phyloP scores from a whole-genome alignment of 1,140 invertebrate species.

The Drosophila neocordata region DNA sequence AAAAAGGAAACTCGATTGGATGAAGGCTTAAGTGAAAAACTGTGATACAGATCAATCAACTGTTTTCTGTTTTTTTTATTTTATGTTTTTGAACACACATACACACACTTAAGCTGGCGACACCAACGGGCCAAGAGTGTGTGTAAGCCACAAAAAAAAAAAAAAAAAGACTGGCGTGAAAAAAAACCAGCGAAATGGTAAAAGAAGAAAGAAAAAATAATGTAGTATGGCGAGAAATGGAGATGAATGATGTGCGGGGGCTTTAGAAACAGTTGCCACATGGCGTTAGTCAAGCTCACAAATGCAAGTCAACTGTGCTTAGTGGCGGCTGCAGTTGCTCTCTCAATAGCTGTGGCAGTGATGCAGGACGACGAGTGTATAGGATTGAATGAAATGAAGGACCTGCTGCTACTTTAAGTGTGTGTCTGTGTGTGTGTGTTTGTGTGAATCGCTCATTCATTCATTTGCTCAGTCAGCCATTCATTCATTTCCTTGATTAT shows the following conservation, averaged over 20 bases:
- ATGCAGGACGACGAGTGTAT: not conserved
- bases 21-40: slow-evolving; percentile 34
- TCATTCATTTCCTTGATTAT: slow-evolving; percentile 81
- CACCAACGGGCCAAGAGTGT: slow-evolving; percentile 35
- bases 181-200: too few relatives aligned
- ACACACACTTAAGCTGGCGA: slow-evolving; percentile 18
- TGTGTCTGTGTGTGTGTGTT: not conserved
- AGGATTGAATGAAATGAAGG: not conserved
- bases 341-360: slow-evolving; percentile 20
- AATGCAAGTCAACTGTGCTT: slow-evolving; percentile 62
- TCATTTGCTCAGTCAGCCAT: slow-evolving; percentile 77
- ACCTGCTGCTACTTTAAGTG: not conserved
- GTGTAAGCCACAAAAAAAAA: slow-evolving; percentile 35
- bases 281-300: slow-evolving; percentile 56
- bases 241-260: slow-evolving; percentile 63
- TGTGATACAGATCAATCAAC: slow-evolving; percentile 47
- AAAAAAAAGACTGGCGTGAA: slow-evolving; percentile 21
- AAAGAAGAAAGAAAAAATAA: slow-evolving; percentile 7
- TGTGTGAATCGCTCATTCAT: slow-evolving; percentile 61
- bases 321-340: slow-evolving; percentile 24
- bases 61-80: slow-evolving; percentile 16
- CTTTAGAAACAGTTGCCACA: slow-evolving; percentile 67
- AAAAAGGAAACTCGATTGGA: slow-evolving; percentile 6
- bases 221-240: slow-evolving; percentile 42
- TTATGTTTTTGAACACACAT: slow-evolving; percentile 1